Evolutionary conservation across 1,140 invertebrate genomes (phyloP).

Genomic region (Bursaphelenchus mucronatus): DNA sequence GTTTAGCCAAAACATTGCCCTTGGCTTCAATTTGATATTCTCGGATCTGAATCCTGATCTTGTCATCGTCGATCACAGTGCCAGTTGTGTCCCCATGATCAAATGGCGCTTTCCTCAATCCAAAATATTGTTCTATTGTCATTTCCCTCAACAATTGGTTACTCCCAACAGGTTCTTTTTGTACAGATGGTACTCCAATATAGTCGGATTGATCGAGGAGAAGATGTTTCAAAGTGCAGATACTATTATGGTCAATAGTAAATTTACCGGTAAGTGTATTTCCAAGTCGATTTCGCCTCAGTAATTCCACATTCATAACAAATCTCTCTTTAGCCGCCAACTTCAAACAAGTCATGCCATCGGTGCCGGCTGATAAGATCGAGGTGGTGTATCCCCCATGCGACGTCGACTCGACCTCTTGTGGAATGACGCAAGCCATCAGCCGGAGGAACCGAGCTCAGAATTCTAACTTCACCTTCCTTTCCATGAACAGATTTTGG

Average conservation of each 20-base stretch:
- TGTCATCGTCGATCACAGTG: slow-evolving; percentile 56
- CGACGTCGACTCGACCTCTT: slow-evolving; percentile 53
- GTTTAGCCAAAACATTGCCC: slow-evolving; percentile 56
- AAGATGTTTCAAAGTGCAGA: slow-evolving; percentile 49
- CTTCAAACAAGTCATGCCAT: slow-evolving; percentile 55
- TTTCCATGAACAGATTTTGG: slow-evolving; percentile 61
- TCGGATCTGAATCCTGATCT: slow-evolving; percentile 53
- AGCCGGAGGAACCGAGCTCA: slow-evolving; percentile 38
- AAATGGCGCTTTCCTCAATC: slow-evolving; percentile 57
- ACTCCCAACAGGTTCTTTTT: slow-evolving; percentile 60
- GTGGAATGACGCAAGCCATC: slow-evolving; percentile 22
- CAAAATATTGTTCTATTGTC: slow-evolving; percentile 58
- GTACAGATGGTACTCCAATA: slow-evolving; percentile 57
- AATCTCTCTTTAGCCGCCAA: slow-evolving; percentile 45
- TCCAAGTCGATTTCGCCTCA: slow-evolving; percentile 4
- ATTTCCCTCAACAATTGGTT: slow-evolving; percentile 59
- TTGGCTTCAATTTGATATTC: slow-evolving; percentile 46
- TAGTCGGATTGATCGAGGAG: slow-evolving; percentile 56
- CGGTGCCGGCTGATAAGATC: slow-evolving; percentile 45
- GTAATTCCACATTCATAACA: not conserved
- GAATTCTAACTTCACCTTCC: slow-evolving; percentile 51
- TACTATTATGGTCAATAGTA: slow-evolving; percentile 59
- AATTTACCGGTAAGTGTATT: slow-evolving; percentile 52
- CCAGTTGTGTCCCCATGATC: slow-evolving; percentile 58
- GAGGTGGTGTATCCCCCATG: slow-evolving; percentile 59